Conservation (phyloP, 2,113 vertebrate species). For the Galeopterus variegatus region DNA sequence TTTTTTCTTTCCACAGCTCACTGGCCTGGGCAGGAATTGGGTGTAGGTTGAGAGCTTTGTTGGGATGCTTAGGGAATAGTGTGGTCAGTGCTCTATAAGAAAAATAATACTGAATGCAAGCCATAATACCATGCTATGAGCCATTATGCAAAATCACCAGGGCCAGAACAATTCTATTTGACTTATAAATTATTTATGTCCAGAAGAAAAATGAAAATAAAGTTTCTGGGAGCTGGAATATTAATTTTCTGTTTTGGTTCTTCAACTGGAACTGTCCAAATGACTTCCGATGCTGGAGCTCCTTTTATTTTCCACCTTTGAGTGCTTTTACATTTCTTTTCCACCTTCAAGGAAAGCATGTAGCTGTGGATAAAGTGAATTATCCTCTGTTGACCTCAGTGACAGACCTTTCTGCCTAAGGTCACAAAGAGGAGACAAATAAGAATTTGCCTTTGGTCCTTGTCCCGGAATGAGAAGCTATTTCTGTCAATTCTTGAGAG, state of each 20-base stretch:
- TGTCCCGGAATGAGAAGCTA: not conserved
- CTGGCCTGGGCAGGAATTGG: not conserved
- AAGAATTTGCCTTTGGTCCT: not conserved
- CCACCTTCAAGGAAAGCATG: not conserved
- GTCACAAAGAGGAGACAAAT: not conserved
- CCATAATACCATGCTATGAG: not conserved
- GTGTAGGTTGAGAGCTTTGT: not conserved
- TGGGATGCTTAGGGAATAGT: not conserved
- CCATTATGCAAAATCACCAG: constrained; percentile 52
- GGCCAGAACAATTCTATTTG: constrained; percentile 56
- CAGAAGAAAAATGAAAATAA: constrained; percentile 57
- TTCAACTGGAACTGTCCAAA: constrained; percentile 53
- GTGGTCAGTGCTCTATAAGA: not conserved
- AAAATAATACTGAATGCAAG: constrained; percentile 5
- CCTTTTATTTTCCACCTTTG: constrained; percentile 26
- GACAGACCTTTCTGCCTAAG: not conserved
- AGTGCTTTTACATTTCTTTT: not conserved
- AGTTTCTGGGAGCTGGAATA: constrained; percentile 43
- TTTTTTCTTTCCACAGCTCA: not conserved
- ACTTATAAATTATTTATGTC: constrained; percentile 56
- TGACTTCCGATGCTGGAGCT: not conserved
- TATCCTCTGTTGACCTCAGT: not conserved
- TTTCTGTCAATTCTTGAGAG: not conserved
- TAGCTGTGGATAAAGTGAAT: not conserved
- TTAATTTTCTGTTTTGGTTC: constrained; percentile 61